Conservation (phyloP, 2,113 vertebrate species). For the Strigops habroptila region DNA sequence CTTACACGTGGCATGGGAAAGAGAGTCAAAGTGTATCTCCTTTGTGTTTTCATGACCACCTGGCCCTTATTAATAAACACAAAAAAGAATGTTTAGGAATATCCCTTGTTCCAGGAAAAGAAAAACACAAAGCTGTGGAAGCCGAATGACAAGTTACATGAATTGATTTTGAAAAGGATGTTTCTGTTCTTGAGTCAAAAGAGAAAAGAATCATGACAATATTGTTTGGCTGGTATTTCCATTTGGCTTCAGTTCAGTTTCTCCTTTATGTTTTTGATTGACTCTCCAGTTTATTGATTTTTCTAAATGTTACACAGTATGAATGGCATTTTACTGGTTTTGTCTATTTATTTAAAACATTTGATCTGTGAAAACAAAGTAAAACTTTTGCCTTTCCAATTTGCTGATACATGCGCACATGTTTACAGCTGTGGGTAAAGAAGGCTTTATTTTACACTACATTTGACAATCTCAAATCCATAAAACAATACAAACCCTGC, state of each 20-base stretch:
- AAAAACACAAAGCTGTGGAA: background rate
- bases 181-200: background rate
- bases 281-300: background rate
- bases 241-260: background rate
- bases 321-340: rapidly evolving
- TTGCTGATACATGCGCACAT: background rate
- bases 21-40: background rate
- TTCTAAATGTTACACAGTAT: background rate
- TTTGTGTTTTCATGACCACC: background rate
- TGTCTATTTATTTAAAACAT: background rate
- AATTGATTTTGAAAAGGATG: background rate
- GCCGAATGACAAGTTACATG: background rate
- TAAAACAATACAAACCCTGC: background rate
- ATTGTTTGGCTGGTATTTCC: background rate
- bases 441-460: background rate
- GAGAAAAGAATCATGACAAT: background rate
- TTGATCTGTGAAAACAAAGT: background rate
- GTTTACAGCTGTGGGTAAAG: background rate
- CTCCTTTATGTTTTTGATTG: background rate
- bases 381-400: background rate
- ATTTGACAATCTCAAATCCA: background rate
- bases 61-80: background rate
- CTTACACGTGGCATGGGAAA: background rate
- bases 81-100: background rate
- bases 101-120: background rate